Base-by-base conservation (phyloP, 2,113 vertebrate species). In the Sander vitreus region DNA sequence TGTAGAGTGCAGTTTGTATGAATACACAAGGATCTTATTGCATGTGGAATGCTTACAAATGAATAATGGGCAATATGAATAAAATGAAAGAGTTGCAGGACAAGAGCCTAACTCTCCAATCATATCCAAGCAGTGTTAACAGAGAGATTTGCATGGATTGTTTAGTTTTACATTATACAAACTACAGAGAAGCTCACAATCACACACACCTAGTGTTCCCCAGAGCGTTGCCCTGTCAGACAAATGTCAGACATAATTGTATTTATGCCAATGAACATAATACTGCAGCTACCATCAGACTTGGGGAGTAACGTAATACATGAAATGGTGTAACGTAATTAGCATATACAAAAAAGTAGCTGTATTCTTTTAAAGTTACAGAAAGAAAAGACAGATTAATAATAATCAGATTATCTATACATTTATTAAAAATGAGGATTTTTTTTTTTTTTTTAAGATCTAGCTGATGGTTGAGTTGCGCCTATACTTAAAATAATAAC, bases 161-260 rank as follows among this genome's bases (percentile, higher is more conserved):
- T 86, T 90, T 81, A 70, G 72, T 80, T 91, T 84, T 69, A 87
- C 78, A 76, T 84, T 75, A 77, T 83, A 53, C 80, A 86, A 89
- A 85, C 76, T 67, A 0, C 65, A 75, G 53, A 53, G 60, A 73
- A 58, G 51, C 66, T 55, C 63, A 58, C 73, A 74, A 63, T 83
- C 62, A 47, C 85, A 47, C 85, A 76, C 71, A 57, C 63, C 71
- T 76, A 80, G 59, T 83, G 78, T 67, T 91, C 76, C 81, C 84
- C 39, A 19, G 82, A 87, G 81, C 55, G 45, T 27, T 83, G 64
- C 60, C 62, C 54, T 83, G 82, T 83, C 43, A 58, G 63, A 80
- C 73, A 60, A 80, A 62, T 74, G 47, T 50, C 33, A 33, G 33
- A 33, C 33, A 33, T 33, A 1, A 33, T 81, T 80, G 83, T 19